Base-by-base conservation (phyloP, 2,113 vertebrate species). In the Gobiocypris rarus region DNA sequence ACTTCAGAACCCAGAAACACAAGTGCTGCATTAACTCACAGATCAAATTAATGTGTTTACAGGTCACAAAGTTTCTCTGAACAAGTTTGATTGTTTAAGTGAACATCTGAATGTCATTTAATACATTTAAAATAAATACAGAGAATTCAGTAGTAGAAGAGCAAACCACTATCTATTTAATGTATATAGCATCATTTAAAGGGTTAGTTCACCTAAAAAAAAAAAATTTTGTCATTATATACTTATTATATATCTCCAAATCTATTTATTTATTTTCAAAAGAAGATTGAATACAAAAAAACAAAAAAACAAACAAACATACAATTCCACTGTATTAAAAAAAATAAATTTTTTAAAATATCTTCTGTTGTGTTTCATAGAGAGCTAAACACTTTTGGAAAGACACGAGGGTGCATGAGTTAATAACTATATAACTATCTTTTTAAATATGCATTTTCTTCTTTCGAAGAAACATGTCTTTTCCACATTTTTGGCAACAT, bases 1-100 rank as follows among this genome's bases (percentile, higher is more conserved):
- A 87, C 56, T 38, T 83, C 22, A 73, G 34, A 19, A 63, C n/a
- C 31, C 45, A 52, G 84, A 74, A 48, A 82, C 78, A 52, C 79
- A 59, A 61, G 80, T 48, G 65, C 38, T 50, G 56, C 11, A 54
- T 61, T 61, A 19, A 50, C 52, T 54, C 77, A 22, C 65, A 73
- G 65, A 54, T 43, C 38, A 22, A 26, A 48, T 79, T 5, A 9
- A 79, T 48, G 77, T 19, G 17, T 17, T 45, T 48, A 59, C 9
- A 2, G 56, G 54, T 48, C 58, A 31, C 34, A 56, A 38, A 34
- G 48, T 76, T 52, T 76, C 17, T 22, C 2, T 34, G 7, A 63
- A 14, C 59, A 14, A 52, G 50, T 52, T 52, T 65, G 5, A 14
- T 5, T 31, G 9, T 61, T 26, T 61, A 52, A 15, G 15, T 69